Conservation (phyloP, 2,888 invertebrate species). For the Sminthurides aquaticus region DNA sequence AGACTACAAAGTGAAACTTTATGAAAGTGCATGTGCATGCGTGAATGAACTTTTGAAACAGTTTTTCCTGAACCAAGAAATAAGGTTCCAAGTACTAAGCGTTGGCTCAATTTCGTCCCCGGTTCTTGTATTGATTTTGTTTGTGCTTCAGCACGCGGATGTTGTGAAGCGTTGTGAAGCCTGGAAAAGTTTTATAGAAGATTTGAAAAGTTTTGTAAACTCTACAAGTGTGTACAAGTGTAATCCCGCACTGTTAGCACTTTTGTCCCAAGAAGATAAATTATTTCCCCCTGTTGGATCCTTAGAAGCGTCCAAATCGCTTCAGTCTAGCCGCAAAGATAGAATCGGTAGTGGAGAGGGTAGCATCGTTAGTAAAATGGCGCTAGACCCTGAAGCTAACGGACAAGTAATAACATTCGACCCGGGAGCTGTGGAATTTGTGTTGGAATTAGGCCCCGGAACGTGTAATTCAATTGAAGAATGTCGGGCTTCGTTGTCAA, state of each 20-base stretch:
- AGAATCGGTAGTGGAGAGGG: not conserved
- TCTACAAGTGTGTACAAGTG: not conserved
- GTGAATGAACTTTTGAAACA: too few species aligned
- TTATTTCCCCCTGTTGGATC: too few species aligned
- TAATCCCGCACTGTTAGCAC: too few species aligned
- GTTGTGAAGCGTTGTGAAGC: not conserved
- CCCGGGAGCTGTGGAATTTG: conserved; percentile 64
- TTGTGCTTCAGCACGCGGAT: not conserved
- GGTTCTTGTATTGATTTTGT: not conserved
- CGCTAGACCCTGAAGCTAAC: conserved; percentile 23
- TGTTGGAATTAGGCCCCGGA: conserved; percentile 84
- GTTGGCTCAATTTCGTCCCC: too few species aligned
- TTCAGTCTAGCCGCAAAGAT: not conserved
- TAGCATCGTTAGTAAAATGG: not conserved
- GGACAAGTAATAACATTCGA: conserved; percentile 34
- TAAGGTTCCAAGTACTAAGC: too few species aligned
- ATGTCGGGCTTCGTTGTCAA: conserved; percentile 74
- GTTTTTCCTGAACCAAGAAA: not conserved
- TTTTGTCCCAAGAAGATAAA: too few species aligned
- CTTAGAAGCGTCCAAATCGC: not conserved
- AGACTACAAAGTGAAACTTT: not conserved
- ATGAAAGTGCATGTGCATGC: too few species aligned
- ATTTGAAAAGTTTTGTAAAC: not conserved
- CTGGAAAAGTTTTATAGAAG: not conserved
- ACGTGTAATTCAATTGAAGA: conserved; percentile 81